These are phyloP conservation scores for Lagodon rhomboides DNA, from an alignment of 2,797 vertebrate genomes.

Conservation along the genomic window DNA sequence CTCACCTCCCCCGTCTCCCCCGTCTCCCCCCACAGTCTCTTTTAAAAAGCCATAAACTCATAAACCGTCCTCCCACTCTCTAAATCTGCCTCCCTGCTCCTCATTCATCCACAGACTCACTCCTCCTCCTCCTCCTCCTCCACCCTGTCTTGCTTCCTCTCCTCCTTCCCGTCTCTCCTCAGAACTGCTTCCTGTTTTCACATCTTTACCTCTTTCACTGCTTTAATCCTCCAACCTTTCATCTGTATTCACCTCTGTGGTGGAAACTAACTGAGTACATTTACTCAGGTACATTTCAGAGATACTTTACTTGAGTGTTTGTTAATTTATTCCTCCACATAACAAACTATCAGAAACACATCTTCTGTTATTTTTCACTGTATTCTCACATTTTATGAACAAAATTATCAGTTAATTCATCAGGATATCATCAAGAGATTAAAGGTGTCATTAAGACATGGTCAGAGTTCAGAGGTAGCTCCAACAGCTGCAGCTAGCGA, in stretches of 20 bases:
- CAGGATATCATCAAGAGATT: too few relatives aligned
- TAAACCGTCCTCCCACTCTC: background rate
- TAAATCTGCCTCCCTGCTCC: constrained; percentile 21
- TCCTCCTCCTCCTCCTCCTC: background rate
- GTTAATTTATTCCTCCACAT: too few relatives aligned
- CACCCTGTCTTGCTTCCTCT: background rate
- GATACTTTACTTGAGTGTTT: too few relatives aligned
- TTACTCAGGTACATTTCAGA: background rate
- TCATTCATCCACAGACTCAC: background rate
- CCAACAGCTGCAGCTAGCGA: too few relatives aligned
- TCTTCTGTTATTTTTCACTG: too few relatives aligned
- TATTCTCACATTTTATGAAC: too few relatives aligned
- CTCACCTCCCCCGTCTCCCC: background rate
- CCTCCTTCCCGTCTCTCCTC: background rate
- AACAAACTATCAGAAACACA: too few relatives aligned
- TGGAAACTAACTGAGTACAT: background rate
- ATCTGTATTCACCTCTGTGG: background rate
- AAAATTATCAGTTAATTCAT: too few relatives aligned
- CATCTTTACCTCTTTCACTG: too few relatives aligned
- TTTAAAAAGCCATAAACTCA: constrained; percentile 30
- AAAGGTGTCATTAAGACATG: too few relatives aligned
- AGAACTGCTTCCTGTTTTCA: background rate
- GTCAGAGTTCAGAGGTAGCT: too few relatives aligned
- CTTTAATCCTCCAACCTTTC: background rate
- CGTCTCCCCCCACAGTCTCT: background rate